Evolutionary conservation across 2,888 invertebrate genomes (phyloP), one percentile per base, ranked within the genome.

Genomic region (Parthenolecanium corni): DNA sequence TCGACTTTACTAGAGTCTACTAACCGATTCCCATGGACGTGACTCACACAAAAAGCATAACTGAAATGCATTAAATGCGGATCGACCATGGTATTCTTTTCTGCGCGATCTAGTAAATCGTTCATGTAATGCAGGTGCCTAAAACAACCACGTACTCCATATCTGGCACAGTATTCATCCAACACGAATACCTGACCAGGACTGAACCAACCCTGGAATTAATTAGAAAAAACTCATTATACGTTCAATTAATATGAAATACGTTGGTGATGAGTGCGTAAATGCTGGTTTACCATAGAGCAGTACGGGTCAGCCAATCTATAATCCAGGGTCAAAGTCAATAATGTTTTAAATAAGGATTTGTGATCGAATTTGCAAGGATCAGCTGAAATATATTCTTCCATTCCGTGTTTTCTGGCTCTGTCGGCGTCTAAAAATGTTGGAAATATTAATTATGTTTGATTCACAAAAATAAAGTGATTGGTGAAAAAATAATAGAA

Each of bases 11-110:
- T 9, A n/a, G n/a, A n/a, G n/a, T n/a, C n/a, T 47, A 66, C 80
- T 74, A 80, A 93, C 92, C 92, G 88, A 80, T 97, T 98, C 68
- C 98, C 98, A 74, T 97, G 95, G 11, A 99, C 97, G 76, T 98
- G 98, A 70, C 92, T 95, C 62, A 97, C 97, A 77, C 98, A 98
- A 79, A 96, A 99, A 51, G 97, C 97, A 77, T 97, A 99, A 71
- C 95, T 94, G 77, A 92, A 98, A 77, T 99, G 97, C 74, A 98
- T 94, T 66, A 99, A 80, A 1, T 95, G 97, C 0, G 98, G 98
- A 77, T 98, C 98, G 66, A 98, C 94, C 80, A 97, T 91, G 69
- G 89, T 81, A 66, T 78, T 78, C 71, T 91, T 90, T 75, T 97
- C 95, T 0, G 95, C 93, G 66, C 92, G 83, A 73, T 95, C 94